Conservation (phyloP, 2,888 invertebrate genomes). For the Pollenia labialis region DNA sequence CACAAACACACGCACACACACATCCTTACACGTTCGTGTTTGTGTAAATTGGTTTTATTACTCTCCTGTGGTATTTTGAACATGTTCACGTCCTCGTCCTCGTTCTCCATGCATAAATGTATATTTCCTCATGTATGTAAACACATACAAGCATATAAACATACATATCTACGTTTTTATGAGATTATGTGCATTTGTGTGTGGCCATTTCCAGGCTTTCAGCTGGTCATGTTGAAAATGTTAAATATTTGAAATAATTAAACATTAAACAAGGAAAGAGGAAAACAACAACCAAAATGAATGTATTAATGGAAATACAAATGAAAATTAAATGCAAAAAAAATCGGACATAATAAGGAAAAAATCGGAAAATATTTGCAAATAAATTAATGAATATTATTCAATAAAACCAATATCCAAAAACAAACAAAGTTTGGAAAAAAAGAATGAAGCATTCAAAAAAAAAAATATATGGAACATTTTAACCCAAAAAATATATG, state of each 20-base stretch:
- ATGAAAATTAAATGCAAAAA: conserved; percentile 30
- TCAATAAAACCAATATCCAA: neutral
- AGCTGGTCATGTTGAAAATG: conserved; percentile 54
- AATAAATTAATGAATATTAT: neutral
- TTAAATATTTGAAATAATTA: conserved; percentile 68
- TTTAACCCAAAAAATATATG: no score
- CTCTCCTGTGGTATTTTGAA: conserved; percentile 48
- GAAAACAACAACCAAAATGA: conserved; percentile 44
- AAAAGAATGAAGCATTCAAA: no score
- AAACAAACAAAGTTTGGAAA: no score
- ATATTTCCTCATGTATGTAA: neutral
- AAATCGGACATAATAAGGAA: neutral
- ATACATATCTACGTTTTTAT: neutral
- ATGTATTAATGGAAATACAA: conserved; percentile 44
- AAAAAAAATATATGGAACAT: no score
- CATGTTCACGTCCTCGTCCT: conserved; percentile 3
- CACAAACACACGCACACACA: neutral
- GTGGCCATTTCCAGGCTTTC: conserved; percentile 58
- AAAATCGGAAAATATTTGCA: neutral
- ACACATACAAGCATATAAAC: no score
- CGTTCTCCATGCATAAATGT: neutral
- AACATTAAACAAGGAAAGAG: conserved; percentile 51
- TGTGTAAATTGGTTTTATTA: conserved; percentile 63
- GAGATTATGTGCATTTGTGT: conserved; percentile 19
- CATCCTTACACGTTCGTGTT: conserved; percentile 6